Percentiles rank a stretch among this genome's conserved stretches.
These are phyloP conservation scores for Bombus sibiricus DNA, from an alignment of 1,140 invertebrate genomes.

Conservation along the genomic window DNA sequence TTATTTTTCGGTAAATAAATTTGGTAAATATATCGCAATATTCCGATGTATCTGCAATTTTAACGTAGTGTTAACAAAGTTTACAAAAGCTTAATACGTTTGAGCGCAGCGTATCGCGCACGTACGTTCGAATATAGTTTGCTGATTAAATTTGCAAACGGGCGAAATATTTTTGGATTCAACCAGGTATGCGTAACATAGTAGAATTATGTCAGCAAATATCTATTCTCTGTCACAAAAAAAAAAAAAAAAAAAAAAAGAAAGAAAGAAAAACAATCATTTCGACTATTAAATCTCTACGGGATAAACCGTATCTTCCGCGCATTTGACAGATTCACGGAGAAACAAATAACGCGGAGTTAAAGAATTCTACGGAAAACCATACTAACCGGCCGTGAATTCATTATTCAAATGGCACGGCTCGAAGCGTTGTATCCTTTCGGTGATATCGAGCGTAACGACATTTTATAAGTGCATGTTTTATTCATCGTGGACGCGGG, in stretches of 20 bases:
- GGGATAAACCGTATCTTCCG: not conserved
- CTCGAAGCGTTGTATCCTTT: constrained; percentile 20
- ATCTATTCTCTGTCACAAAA: not conserved
- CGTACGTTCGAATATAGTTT: not conserved
- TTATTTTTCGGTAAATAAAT: not conserved
- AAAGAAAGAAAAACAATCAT: not conserved
- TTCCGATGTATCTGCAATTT: not conserved
- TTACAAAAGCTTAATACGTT: not conserved
- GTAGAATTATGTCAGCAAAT: too few relatives aligned
- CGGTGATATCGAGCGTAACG: constrained; percentile 49
- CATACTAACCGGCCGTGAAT: not conserved
- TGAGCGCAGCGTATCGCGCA: not conserved
- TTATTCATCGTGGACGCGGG: constrained; percentile 54
- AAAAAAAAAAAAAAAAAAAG: too few relatives aligned
- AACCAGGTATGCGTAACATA: too few relatives aligned
- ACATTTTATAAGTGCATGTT: constrained; percentile 58
- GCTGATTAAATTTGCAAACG: not conserved
- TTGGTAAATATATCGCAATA: not conserved
- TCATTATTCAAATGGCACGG: constrained; percentile 32
- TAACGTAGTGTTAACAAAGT: not conserved
- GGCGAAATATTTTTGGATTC: too few relatives aligned
- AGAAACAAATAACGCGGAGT: not conserved
- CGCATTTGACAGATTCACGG: not conserved
- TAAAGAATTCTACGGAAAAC: not conserved
- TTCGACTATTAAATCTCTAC: not conserved